Conservation (phyloP, 2,113 vertebrate genomes). For the Pithys albifrons region DNA sequence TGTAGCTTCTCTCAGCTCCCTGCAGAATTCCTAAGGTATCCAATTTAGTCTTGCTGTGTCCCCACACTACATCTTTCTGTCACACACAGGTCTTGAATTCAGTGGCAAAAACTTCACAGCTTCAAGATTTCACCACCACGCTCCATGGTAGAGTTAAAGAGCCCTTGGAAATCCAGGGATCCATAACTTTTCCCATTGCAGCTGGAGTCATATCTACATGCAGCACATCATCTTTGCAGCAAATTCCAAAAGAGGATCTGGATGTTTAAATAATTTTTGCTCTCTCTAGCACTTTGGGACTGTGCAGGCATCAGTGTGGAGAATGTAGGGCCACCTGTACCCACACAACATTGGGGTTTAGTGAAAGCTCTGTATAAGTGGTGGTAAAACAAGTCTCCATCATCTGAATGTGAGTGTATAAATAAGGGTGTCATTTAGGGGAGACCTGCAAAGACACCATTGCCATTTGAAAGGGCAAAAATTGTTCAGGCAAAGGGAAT, state of each 20-base stretch:
- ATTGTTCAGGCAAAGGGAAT: background rate
- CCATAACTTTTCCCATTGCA: background rate
- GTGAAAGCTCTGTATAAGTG: background rate
- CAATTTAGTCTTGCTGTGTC: background rate
- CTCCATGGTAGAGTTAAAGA: background rate
- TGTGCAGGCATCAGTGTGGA: background rate
- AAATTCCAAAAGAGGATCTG: background rate
- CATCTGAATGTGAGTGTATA: background rate
- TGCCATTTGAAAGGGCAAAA: background rate
- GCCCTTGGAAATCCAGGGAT: background rate
- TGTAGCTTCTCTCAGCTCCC: background rate
- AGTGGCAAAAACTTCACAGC: background rate
- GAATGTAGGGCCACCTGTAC: background rate
- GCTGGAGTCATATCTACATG: background rate
- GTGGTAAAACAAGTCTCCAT: background rate
- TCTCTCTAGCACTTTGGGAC: background rate
- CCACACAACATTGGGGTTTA: background rate
- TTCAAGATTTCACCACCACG: background rate
- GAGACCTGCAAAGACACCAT: background rate
- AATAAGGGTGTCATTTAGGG: background rate
- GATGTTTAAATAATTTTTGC: background rate
- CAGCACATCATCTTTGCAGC: background rate
- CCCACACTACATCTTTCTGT: background rate
- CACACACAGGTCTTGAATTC: background rate
- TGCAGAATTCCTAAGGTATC: background rate